Percentiles rank a stretch among this genome's conserved stretches.
Evolutionary conservation across 2,888 invertebrate genomes (phyloP).

Genomic region (Cataglyphis livida): DNA sequence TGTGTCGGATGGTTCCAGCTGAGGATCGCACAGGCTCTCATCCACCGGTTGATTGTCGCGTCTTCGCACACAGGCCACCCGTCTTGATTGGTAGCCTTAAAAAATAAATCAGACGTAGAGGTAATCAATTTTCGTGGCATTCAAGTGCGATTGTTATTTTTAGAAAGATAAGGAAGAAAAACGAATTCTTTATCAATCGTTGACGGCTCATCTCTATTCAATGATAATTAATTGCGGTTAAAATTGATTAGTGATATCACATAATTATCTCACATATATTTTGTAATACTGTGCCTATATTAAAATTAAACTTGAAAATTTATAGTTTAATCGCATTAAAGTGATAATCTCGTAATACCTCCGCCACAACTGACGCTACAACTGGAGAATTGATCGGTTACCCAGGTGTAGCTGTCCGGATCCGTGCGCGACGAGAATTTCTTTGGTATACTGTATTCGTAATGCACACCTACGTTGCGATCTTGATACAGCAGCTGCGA

Average conservation of each 20-base stretch:
- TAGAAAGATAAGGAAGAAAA: background rate
- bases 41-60: slow-evolving; percentile 91
- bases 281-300: background rate
- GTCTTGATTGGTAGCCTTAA: slow-evolving; percentile 91
- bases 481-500: slow-evolving; percentile 93
- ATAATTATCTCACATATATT: background rate
- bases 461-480: slow-evolving; percentile 93
- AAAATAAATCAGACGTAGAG: background rate
- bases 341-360: slow-evolving; percentile 87
- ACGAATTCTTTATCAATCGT: background rate
- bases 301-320: background rate
- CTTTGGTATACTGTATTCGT: slow-evolving; percentile 96
- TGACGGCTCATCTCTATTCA: background rate
- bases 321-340: slow-evolving; percentile 21
- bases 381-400: slow-evolving; percentile 90
- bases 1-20: slow-evolving; percentile 90
- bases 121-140: background rate
- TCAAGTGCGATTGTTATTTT: background rate
- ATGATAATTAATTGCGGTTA: background rate
- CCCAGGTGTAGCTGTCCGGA: slow-evolving; percentile 94
- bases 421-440: slow-evolving; percentile 89
- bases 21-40: slow-evolving; percentile 92
- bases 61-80: slow-evolving; percentile 93
- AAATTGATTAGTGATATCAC: background rate
- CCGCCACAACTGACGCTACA: slow-evolving; percentile 97